Evolutionary conservation across 1,140 invertebrate genomes (phyloP).

Genomic region (Harpegnathos saltator): DNA sequence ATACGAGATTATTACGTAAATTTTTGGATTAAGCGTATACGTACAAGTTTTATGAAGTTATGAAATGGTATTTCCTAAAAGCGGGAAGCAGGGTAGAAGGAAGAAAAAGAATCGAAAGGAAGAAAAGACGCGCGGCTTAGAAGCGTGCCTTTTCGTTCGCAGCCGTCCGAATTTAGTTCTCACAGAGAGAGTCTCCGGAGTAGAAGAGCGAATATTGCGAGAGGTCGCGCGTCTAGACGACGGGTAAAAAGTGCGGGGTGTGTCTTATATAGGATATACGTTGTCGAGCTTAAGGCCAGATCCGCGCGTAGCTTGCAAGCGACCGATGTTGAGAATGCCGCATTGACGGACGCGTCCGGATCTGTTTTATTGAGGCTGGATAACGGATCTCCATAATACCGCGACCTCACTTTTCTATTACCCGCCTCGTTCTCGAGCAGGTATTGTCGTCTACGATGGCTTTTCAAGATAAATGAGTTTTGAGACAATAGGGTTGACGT

Average conservation of each 20-base stretch:
- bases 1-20: neutral
- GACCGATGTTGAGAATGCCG: slow-evolving; percentile 28
- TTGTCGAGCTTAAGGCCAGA: slow-evolving; percentile 10
- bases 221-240: neutral
- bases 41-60: too few species aligned
- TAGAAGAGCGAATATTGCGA: neutral
- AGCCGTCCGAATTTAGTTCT: neutral
- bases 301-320: slow-evolving; percentile 27
- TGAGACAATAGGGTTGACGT: slow-evolving; percentile 66
- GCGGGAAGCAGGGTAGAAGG: too few species aligned
- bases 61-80: too few species aligned
- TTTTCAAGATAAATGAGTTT: slow-evolving; percentile 70
- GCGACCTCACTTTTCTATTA: slow-evolving; percentile 58
- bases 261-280: neutral
- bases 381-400: slow-evolving; percentile 59
- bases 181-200: neutral
- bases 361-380: slow-evolving; percentile 46
- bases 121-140: neutral
- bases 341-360: slow-evolving; percentile 62
- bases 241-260: neutral
- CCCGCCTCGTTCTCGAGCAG: slow-evolving; percentile 57
- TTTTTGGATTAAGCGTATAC: neutral
- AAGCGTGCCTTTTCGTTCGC: neutral
- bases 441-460: slow-evolving; percentile 59
- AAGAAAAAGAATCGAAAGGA: too few species aligned